Conservation (phyloP, 2,888 invertebrate species). For the Rotaria magnacalcarata region DNA sequence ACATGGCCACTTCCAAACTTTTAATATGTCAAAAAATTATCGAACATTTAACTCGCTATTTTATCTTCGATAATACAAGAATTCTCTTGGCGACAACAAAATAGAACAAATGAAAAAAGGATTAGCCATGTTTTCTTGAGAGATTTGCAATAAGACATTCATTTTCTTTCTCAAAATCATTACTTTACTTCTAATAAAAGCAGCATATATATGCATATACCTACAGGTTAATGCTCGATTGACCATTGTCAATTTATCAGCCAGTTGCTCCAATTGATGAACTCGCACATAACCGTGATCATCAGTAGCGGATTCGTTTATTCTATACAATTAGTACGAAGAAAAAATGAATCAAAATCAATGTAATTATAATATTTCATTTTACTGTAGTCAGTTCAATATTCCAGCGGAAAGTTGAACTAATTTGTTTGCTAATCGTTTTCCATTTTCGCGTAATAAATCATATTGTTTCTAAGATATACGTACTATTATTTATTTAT, state of each 20-base stretch:
- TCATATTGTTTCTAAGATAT: background rate
- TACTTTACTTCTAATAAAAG: background rate
- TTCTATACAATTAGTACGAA: background rate
- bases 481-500: background rate
- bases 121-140: too few relatives aligned
- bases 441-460: background rate
- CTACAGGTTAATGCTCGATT: background rate
- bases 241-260: background rate
- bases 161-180: too few relatives aligned
- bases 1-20: too few relatives aligned
- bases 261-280: background rate
- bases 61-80: too few relatives aligned
- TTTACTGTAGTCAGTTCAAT: background rate
- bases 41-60: too few relatives aligned
- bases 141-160: too few relatives aligned
- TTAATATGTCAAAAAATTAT: too few relatives aligned
- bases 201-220: background rate
- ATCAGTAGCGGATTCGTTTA: background rate
- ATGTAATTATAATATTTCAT: background rate
- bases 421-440: background rate
- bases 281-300: background rate
- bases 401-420: background rate
- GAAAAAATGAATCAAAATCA: background rate
- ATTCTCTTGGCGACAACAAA: too few relatives aligned
- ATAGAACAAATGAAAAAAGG: too few relatives aligned